Evolutionary conservation across 2,888 invertebrate species (phyloP), one percentile per base, ranked within the genome.

Genomic region (Nycteola revayana): DNA sequence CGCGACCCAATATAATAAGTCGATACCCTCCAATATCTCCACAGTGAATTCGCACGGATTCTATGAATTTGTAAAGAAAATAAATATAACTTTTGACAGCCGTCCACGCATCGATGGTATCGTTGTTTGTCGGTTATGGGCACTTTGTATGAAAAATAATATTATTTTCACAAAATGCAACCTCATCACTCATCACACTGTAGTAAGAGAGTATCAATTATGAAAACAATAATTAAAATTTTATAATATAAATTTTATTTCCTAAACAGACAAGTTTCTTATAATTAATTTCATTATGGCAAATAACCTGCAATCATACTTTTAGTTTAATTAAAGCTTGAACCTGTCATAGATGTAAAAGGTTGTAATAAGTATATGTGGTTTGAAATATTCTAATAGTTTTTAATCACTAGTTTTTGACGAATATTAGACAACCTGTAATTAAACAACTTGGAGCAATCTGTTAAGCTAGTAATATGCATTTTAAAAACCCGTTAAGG

Each of bases 21-120:
- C 52, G 48, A 42, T 54, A 63, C 73, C 75, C 75, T 74, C 85
- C 84, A 84, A 86, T 81, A 83, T 77, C 81, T 81, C 77, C 74
- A 80, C 76, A 63, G 69, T 69, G 64, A 73, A 82, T 86, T 86
- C 78, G 82, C 81, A 78, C 62, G 56, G 71, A 75, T 87, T 86
- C 86, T 81, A 80, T 86, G 83, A 82, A 87, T 85, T 86, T 84
- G 63, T 78, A 87, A 87, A 85, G 86, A 87, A 86, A 85, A 88
- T 87, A 87, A 87, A 88, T 86, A 87, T 84, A 84, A 85, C 85
- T 86, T 87, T 74, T 86, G 88, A 87, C 87, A 87, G 82, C 78
- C 77, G 69, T 74, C 71, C 66, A 66, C 62, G 73, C 70, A 67
- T 76, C 73, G 81, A 83, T 85, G 64, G 66, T 75, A 85, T 83